Base-by-base conservation (phyloP, 2,113 vertebrate genomes). In the Natator depressus region DNA sequence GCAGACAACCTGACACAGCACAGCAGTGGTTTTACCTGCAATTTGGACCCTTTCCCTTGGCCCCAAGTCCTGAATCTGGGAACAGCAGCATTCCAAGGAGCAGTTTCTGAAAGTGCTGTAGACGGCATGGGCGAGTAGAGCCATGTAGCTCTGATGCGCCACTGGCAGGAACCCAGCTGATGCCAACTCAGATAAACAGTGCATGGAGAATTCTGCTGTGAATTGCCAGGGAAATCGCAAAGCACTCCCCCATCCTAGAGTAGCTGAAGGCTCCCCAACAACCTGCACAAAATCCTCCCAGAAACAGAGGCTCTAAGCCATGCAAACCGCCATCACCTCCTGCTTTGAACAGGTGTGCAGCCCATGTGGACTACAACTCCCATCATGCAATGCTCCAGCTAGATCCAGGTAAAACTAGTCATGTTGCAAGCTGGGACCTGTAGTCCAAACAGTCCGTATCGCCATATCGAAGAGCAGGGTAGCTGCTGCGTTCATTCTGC, bases 91-190 rank as follows among this genome's bases (percentile, higher is more conserved):
- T 49, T 29, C 14, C 24, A 16, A 51, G 19, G 35, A 82, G 78
- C 59, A 1, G 35, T 19, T n/a, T 2, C 1, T 1, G 0, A 12
- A 24, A 25, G 27, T 57, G 13, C 62, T 0, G 0, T 17, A 27
- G 65, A 0, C 8, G 11, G 49, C 2, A 0, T 16, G 54, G 9
- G 6, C 0, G 55, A 81, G 50, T 54, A 82, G 27, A 84, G 84
- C 84, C 83, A 4, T 0, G 7, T 16, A 14, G 47, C 54, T 4
- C 6, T 24, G 6, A 46, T 13, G 0, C 4, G 14, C 5, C 62
- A 72, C 47, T 38, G 8, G 35, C 80, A 59, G 82, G 16, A 69
- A n/a, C n/a, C 51, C 49, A 19, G 27, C 75, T 47, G 35, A 27
- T 1, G 1, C 46, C 80, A 24, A 29, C 38, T 65, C 78, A n/a